Percentiles rank a stretch among this genome's conserved stretches.
Evolutionary conservation across 2,797 vertebrate species (phyloP).

Genomic region (Forpus xanthops): DNA sequence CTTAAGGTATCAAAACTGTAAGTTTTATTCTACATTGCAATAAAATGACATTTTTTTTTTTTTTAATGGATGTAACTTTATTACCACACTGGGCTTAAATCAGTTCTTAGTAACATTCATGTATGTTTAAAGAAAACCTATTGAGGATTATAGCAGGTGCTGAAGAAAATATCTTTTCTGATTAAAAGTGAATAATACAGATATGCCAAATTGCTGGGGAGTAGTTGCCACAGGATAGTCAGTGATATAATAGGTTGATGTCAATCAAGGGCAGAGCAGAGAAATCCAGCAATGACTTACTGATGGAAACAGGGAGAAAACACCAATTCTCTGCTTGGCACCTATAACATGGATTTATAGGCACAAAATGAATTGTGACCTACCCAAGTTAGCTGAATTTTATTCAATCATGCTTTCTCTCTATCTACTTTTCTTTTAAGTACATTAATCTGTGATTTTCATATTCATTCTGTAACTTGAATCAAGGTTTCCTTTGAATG

Average conservation of each 20-base stretch:
- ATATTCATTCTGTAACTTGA: constrained; percentile 44
- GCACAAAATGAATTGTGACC: background rate
- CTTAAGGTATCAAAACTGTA: background rate
- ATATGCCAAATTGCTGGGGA: background rate
- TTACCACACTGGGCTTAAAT: background rate
- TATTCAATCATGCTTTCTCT: constrained; percentile 3
- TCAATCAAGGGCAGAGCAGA: background rate
- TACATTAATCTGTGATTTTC: constrained; percentile 28
- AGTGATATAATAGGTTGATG: background rate
- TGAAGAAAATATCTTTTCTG: background rate
- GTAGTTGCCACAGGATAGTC: background rate
- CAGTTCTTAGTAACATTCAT: background rate
- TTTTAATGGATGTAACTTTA: background rate
- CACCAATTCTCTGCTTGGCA: background rate
- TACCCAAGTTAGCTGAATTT: background rate
- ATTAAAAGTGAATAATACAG: constrained; percentile 37
- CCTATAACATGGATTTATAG: background rate
- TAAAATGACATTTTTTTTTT: background rate
- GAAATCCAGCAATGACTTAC: background rate
- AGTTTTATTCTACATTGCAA: background rate
- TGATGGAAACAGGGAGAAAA: background rate
- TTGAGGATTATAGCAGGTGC: background rate
- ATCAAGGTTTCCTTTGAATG: constrained; percentile 28
- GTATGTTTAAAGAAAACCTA: background rate
- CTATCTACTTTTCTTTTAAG: constrained; percentile 18